Conservation (phyloP, 2,888 invertebrate genomes). For the Raillietiella orientalis region DNA sequence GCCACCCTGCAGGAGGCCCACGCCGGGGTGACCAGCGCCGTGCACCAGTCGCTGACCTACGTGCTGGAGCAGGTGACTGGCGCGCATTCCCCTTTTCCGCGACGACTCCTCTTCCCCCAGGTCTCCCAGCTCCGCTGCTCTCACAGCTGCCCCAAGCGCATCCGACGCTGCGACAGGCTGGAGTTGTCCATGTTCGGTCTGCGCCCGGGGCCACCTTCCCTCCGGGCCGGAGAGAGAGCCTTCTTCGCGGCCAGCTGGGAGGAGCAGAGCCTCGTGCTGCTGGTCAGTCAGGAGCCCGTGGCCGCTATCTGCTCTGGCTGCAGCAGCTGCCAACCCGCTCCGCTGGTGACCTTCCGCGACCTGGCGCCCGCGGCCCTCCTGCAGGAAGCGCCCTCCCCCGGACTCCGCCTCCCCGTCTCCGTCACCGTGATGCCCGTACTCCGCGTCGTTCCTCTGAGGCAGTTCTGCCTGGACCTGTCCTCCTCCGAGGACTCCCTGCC, state of each 20-base stretch:
- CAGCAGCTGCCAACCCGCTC: slow-evolving; percentile 28
- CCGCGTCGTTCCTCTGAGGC: too few species aligned
- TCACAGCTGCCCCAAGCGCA: too few species aligned
- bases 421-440: too few species aligned
- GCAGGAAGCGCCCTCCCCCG: slow-evolving; percentile 17
- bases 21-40: slow-evolving; percentile 56
- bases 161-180: too few species aligned
- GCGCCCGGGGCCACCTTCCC: too few species aligned
- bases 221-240: slow-evolving; percentile 28
- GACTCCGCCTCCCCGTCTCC: too few species aligned
- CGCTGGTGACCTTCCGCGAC: slow-evolving; percentile 49
- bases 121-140: too few species aligned
- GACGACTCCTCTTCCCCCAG: not conserved
- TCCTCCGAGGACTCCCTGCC: too few species aligned
- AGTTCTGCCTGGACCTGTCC: too few species aligned
- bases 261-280: slow-evolving; percentile 22
- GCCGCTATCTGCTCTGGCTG: too few species aligned
- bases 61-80: slow-evolving; percentile 43
- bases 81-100: not conserved
- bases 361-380: slow-evolving; percentile 33
- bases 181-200: too few species aligned
- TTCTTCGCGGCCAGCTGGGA: slow-evolving; percentile 45
- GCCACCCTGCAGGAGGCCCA: slow-evolving; percentile 63
- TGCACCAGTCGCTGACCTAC: slow-evolving; percentile 61
- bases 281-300: slow-evolving; percentile 24